Conservation (phyloP, 2,113 vertebrate genomes). For the Merops nubicus region DNA sequence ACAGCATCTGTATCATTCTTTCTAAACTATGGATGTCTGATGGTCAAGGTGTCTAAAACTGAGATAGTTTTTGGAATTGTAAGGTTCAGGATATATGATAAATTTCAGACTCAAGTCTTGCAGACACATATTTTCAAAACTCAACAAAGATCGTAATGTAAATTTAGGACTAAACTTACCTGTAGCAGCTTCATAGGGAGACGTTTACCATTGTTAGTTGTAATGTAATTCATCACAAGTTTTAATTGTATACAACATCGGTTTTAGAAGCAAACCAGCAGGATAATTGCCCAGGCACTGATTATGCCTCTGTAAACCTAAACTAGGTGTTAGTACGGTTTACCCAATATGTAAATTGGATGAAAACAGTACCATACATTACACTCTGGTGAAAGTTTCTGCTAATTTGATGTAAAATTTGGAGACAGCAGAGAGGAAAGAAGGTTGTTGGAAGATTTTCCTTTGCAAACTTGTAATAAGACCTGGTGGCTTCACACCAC, state of each 20-base stretch:
- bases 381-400: background rate
- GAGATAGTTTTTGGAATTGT: background rate
- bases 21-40: background rate
- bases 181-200: background rate
- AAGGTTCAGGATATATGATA: background rate
- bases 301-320: background rate
- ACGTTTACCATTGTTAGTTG: background rate
- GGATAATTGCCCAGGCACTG: background rate
- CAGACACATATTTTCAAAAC: background rate
- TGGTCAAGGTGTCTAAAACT: background rate
- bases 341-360: background rate
- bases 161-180: background rate
- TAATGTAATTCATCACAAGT: background rate
- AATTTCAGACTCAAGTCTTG: background rate
- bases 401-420: background rate
- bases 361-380: background rate
- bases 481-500: background rate
- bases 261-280: background rate
- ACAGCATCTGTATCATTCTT: background rate
- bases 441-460: background rate
- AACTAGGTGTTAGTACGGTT: background rate
- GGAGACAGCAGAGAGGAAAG: background rate
- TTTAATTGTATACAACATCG: background rate
- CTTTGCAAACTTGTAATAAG: background rate
- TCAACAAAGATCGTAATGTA: accelerated